Evolutionary conservation across 1,140 invertebrate species (phyloP), one percentile per base, ranked within the genome.

Genomic region (Drosophila parabipectinata): DNA sequence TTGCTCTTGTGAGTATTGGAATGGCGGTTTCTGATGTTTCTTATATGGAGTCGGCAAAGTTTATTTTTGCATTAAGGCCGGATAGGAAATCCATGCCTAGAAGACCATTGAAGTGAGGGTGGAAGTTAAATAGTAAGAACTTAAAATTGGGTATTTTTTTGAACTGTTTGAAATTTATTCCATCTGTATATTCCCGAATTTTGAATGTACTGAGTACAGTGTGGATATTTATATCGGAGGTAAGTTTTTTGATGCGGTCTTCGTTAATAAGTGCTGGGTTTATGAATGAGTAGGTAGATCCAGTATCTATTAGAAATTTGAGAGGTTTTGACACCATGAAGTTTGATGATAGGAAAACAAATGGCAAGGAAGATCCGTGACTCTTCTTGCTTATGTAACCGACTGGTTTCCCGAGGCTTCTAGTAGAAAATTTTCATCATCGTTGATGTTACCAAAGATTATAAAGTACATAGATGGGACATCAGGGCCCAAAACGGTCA

Each of bases 61-160:
- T 63, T 63, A 47, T 63, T 63, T 63, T 63, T 63, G 61, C 54
- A 58, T 58, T 72, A 57, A 48, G 53, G 48, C 37, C 8, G 28
- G 48, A 67, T 59, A 47, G 26, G 39, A 53, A 28, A 14, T 59
- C 48, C 55, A 67, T 60, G 64, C 51, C 57, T 54, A 68, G 56
- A 12, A 68, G 56, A 12, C 64, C 57, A 54, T 60, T 60, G 18
- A 61, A 61, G 44, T 60, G 63, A 14, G 34, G 45, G 34, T 64
- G 21, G 26, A 28, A 28, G 1, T 28, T 28, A 28, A 28, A 28
- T 28, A 28, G 0, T 30, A 68, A 39, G 14, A 68, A 68, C 30
- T 68, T 68, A 8, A 60, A 54, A 60, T 53, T 60, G 14, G 14
- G 10, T 2, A 54, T 59, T 53, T 37, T 59, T 59, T 53, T 10